Evolutionary conservation across 2,888 invertebrate species (phyloP).

Genomic region (Leptarthrus brevirostris): DNA sequence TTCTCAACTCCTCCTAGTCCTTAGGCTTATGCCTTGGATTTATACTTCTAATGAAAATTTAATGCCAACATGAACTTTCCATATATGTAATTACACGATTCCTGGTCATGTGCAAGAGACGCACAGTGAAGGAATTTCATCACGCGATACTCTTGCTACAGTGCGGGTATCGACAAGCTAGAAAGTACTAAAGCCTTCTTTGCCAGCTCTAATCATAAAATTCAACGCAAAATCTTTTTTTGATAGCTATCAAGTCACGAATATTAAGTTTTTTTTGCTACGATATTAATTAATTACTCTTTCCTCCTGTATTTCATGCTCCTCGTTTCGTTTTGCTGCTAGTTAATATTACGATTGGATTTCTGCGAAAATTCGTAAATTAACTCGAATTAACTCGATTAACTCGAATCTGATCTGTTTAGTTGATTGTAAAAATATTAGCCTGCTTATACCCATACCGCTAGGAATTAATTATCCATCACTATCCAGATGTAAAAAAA

Average conservation of each 20-base stretch:
- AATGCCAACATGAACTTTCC: neutral
- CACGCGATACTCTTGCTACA: conserved; percentile 5
- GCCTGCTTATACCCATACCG: too few relatives aligned
- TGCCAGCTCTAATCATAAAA: neutral
- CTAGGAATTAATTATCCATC: too few relatives aligned
- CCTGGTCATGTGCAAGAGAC: neutral
- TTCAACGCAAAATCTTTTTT: conserved; percentile 8
- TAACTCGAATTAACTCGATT: too few relatives aligned
- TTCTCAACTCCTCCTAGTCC: neutral
- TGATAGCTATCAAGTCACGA: conserved; percentile 24
- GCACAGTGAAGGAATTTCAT: neutral
- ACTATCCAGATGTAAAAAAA: too few relatives aligned
- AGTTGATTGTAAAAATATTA: too few relatives aligned
- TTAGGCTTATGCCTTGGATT: neutral
- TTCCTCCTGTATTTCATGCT: too few relatives aligned
- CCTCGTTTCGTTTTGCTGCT: neutral
- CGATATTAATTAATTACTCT: conserved; percentile 22
- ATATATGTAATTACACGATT: conserved; percentile 18
- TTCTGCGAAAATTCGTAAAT: too few relatives aligned
- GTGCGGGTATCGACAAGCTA: neutral
- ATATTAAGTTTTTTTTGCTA: neutral
- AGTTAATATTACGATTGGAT: neutral
- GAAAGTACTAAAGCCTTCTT: neutral
- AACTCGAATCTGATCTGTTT: too few relatives aligned
- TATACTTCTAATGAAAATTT: neutral